Conservation (phyloP, 2,797 vertebrate genomes). For the Fistularia commersonii region DNA sequence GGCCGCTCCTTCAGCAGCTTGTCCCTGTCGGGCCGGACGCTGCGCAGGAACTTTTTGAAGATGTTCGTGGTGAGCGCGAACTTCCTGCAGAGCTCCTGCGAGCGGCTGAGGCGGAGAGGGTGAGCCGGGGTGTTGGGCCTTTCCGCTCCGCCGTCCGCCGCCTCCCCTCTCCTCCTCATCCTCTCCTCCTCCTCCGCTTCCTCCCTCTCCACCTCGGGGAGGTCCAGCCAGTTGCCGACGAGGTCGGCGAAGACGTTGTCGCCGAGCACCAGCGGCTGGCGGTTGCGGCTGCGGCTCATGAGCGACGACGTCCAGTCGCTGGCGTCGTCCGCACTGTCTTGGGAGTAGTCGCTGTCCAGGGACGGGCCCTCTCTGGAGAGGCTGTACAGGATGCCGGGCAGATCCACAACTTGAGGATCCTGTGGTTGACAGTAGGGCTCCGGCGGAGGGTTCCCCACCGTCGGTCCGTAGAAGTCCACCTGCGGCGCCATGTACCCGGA, state of each 20-base stretch:
- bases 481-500: conserved; percentile 71
- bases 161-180: conserved; percentile 66
- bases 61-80: conserved; percentile 93
- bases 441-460: conserved; percentile 58
- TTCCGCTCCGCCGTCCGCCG: conserved; percentile 39
- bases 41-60: conserved; percentile 93
- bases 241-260: conserved; percentile 95
- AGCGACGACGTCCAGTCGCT: conserved; percentile 93
- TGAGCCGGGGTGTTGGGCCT: conserved; percentile 70
- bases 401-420: conserved; percentile 50
- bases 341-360: conserved; percentile 69
- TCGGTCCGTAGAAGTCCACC: conserved; percentile 71
- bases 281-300: conserved; percentile 89
- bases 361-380: conserved; percentile 76
- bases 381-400: conserved; percentile 71
- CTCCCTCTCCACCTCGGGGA: conserved; percentile 82
- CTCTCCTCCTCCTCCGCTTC: conserved; percentile 64
- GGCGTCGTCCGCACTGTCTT: conserved; percentile 75
- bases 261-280: conserved; percentile 90
- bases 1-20: conserved; percentile 91
- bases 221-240: conserved; percentile 95
- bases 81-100: conserved; percentile 87
- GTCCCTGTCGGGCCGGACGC: conserved; percentile 89
- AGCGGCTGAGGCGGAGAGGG: conserved; percentile 70
- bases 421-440: conserved; percentile 38